Evolutionary conservation across 1,140 invertebrate species (phyloP), one percentile per base, ranked within the genome.

Genomic region (Ericerus pela): DNA sequence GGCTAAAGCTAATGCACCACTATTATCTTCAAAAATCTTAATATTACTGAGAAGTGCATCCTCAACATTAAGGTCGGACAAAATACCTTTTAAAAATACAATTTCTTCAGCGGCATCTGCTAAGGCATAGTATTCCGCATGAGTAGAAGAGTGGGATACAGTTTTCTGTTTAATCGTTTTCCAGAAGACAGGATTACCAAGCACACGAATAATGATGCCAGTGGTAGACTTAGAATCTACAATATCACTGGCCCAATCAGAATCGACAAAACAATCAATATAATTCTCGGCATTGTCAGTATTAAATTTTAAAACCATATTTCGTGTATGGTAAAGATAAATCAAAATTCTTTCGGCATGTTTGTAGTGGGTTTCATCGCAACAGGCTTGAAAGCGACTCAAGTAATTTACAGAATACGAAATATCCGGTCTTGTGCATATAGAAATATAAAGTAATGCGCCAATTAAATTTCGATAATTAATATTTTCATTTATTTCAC

Each of bases 331-430:
- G 33, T 67, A 65, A 5, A 73, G 58, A 61, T 70, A 72, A 53
- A 64, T 62, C 31, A 71, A 61, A 14, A 72, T 58, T 31, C 62
- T 37, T 59, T 69, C 69, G 6, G 65, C 61, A 56, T 64, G 62
- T 59, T 55, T 58, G 64, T 65, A 68, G 57, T 72, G 70, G 26
- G 57, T 26, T 58, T 57, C 33, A 38, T 56, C 60, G 38, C 61
- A 66, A 51, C 59, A 61, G 26, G 60, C 64, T 16, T 66, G 66
- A 60, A 67, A 70, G 53, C 66, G 60, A 26, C 64, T 63, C 10
- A 70, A 57, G 51, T 64, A 63, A 38, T 57, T 63, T 1, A 52
- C 51, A 1, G 51, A 52, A 29, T 70, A 72, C 24, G 65, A 59
- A 41, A 73, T 66, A 61, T 73, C 70, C 29, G 69, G 69, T 18